A percentile compares a stretch with the other conserved stretches of the same genome.
Conservation (phyloP, 2,888 invertebrate genomes). For the Sinohyriopsis cumingii region DNA sequence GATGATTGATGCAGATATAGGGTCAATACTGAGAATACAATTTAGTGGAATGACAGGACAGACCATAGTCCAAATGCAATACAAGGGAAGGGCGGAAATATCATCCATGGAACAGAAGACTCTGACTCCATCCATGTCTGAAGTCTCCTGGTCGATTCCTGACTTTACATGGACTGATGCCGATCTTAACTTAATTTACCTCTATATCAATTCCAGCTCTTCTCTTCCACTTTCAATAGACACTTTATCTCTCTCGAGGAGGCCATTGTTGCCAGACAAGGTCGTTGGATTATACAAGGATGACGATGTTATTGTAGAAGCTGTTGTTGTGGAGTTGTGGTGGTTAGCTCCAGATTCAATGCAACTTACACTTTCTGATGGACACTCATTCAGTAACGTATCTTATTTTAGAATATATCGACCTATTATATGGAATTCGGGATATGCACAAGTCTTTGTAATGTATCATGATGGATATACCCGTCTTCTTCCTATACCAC, state of each 20-base stretch:
- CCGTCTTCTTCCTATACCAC: conserved; percentile 9
- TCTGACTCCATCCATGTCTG: conserved; percentile 21
- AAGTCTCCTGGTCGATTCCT: conserved; percentile 36
- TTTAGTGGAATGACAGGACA: too few relatives aligned
- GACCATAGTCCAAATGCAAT: too few relatives aligned
- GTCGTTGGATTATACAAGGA: conserved; percentile 7
- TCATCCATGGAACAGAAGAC: conserved; percentile 17
- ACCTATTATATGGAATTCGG: conserved; percentile 6
- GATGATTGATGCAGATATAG: conserved; percentile 50
- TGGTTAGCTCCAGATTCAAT: too few relatives aligned
- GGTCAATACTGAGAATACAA: too few relatives aligned
- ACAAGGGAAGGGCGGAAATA: conserved; percentile 35
- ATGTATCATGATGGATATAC: conserved; percentile 12
- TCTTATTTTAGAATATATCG: conserved; percentile 7
- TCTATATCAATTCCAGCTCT: too few relatives aligned
- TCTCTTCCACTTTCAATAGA: conserved; percentile 1
- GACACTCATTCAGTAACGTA: background rate
- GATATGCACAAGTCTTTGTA: conserved; percentile 8
- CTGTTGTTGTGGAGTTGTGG: conserved; percentile 12
- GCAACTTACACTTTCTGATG: conserved; percentile 1
- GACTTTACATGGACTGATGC: too few relatives aligned
- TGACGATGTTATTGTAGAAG: conserved; percentile 11
- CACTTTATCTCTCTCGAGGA: background rate
- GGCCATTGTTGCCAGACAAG: conserved; percentile 9
- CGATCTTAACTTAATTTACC: too few relatives aligned